Percentiles rank a stretch among this genome's conserved stretches.
These are phyloP conservation scores for Pangasius djambal DNA, from an alignment of 2,797 vertebrate species.

Conservation along the genomic window DNA sequence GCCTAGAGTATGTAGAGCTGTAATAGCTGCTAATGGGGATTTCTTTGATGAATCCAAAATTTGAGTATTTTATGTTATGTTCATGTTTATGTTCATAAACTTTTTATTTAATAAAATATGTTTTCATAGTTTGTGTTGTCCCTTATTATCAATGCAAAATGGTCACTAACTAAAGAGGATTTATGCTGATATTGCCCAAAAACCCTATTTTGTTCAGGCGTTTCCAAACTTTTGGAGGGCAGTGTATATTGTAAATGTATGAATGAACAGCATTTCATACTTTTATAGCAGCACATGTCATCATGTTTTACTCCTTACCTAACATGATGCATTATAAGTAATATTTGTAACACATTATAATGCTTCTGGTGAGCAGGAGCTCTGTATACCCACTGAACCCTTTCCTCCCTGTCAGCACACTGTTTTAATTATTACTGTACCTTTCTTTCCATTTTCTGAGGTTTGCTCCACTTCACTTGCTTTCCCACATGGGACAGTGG, in stretches of 20 bases:
- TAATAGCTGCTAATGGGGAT: too few relatives aligned
- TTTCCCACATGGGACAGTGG: slow-evolving; percentile 50
- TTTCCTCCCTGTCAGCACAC: slow-evolving; percentile 52
- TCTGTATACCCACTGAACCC: slow-evolving; percentile 51
- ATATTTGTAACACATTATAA: slow-evolving; percentile 6
- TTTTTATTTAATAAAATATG: too few relatives aligned
- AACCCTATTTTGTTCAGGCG: too few relatives aligned
- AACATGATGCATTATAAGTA: not conserved
- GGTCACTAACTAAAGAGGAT: too few relatives aligned
- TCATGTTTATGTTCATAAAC: too few relatives aligned
- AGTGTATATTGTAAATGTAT: not conserved
- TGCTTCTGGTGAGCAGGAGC: slow-evolving; percentile 15
- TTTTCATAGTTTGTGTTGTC: too few relatives aligned
- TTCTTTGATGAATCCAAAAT: too few relatives aligned
- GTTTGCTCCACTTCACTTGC: slow-evolving; percentile 51
- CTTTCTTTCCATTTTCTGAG: slow-evolving; percentile 55
- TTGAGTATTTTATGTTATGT: too few relatives aligned
- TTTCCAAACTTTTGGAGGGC: too few relatives aligned
- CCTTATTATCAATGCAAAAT: too few relatives aligned
- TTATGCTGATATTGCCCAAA: too few relatives aligned
- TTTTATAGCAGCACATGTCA: not conserved
- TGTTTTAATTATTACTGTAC: slow-evolving; percentile 59
- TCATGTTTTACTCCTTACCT: not conserved
- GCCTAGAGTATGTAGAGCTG: too few relatives aligned
- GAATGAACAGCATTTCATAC: not conserved